Conservation (phyloP, 1,140 invertebrate genomes). For the Wiebesia pumilae region DNA sequence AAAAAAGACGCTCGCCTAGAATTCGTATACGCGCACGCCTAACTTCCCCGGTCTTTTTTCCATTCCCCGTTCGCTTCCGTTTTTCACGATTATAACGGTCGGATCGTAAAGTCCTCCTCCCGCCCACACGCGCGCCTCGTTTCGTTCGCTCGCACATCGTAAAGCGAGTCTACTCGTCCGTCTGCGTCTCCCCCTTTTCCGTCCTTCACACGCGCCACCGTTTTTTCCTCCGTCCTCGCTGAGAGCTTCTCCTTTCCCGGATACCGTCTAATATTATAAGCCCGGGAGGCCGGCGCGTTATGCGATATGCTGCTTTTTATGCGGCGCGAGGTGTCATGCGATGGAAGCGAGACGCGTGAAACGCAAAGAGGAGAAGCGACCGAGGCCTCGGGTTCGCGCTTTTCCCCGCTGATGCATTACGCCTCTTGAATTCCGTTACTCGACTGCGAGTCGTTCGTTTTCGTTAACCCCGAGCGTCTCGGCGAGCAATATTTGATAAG, state of each 20-base stretch:
- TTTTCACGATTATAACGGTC: constrained; percentile 56
- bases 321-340: not conserved
- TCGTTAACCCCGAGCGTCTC: too few species aligned
- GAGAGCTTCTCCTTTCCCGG: constrained; percentile 12
- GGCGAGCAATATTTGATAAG: too few species aligned
- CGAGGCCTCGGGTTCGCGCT: too few species aligned
- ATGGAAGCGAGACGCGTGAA: constrained; percentile 36
- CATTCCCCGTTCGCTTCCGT: constrained; percentile 44
- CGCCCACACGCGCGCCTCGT: constrained; percentile 46
- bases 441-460: too few species aligned
- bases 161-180: constrained; percentile 56
- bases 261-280: constrained; percentile 29
- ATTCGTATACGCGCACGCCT: not conserved
- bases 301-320: constrained; percentile 22
- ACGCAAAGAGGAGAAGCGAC: too few species aligned
- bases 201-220: constrained; percentile 34
- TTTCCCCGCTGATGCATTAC: not conserved
- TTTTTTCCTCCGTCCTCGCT: not conserved
- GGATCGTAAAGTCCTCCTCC: constrained; percentile 63
- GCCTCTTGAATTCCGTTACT: not conserved
- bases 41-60: constrained; percentile 1
- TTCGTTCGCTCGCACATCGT: constrained; percentile 55
- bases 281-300: not conserved
- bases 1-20: constrained; percentile 1
- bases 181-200: constrained; percentile 38